Evolutionary conservation across 2,797 vertebrate species (phyloP), one percentile per base, ranked within the genome.

Genomic region (Steatocranus sp.): DNA sequence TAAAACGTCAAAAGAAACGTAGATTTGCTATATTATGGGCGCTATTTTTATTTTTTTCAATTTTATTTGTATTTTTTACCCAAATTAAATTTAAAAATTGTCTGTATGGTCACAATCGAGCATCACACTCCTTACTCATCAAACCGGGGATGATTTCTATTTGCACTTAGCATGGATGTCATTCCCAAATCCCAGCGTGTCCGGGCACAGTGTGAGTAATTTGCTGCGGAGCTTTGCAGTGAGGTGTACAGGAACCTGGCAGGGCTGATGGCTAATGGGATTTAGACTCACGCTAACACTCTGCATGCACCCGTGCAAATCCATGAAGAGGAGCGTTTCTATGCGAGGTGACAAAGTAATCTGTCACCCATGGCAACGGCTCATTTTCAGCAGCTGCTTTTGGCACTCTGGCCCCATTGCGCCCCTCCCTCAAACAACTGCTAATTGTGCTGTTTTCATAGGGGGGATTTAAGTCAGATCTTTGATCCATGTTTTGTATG

Each of bases 331-430:
- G 89, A 96, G 92, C 92, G 86, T 94, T 94, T 95, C 94, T 92
- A 95, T 95, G 89, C 53, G 94, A 94, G 94, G 93, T 94, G 95
- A 96, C 95, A 95, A 95, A 95, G 93, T 96, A 94, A 96, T 96
- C 95, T 96, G 94, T 96, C 95, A 96, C 95, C 96, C 94, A 93
- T 96, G 90, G 96, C 96, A 96, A 96, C 95, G 76, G 94, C 94
- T 95, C 93, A 89, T 94, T 94, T 94, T 93, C 91, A 90, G 92
- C 93, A 94, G 93, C 93, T 94, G 94, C 93, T 93, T 92, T 92
- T 93, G 93, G 94, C 93, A 91, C 91, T 89, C 82, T 79, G 88
- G 92, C 90, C 89, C 88, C 87, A 78, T 76, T 76, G 90, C 43
- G 79, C 91, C 92, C 93, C 91, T 95, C 93, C 92, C 86, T 93